Evolutionary conservation across 1,140 invertebrate genomes (phyloP).

Genomic region (Panonychus citri): DNA sequence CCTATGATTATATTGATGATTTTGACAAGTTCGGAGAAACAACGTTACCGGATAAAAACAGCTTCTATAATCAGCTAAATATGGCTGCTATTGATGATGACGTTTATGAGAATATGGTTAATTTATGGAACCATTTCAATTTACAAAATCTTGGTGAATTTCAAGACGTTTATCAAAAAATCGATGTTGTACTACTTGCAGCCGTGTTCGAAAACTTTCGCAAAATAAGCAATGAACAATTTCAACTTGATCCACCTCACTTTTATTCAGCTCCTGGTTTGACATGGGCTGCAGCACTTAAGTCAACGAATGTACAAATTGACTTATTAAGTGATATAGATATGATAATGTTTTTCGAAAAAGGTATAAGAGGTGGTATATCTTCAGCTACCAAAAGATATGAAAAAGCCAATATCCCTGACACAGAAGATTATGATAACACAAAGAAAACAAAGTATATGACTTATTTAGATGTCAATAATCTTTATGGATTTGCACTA

Average conservation of each 20-base stretch:
- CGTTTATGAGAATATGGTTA: background rate
- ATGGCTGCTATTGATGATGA: background rate
- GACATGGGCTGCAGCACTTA: background rate
- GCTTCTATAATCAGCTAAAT: background rate
- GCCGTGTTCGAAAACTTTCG: background rate
- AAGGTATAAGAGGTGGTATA: slow-evolving; percentile 2
- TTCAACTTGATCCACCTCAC: background rate
- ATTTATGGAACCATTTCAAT: background rate
- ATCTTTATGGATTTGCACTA: slow-evolving; percentile 14
- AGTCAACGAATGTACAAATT: background rate
- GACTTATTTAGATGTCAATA: slow-evolving; percentile 15
- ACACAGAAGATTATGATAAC: background rate
- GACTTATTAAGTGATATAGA: background rate
- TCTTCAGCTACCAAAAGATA: background rate
- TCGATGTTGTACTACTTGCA: background rate
- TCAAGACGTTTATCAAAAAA: background rate
- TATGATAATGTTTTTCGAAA: background rate
- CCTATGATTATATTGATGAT: background rate
- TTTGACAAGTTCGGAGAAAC: background rate
- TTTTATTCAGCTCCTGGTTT: background rate
- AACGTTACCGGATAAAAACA: background rate
- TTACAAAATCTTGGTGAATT: background rate
- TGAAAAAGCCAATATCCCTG: background rate
- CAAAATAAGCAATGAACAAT: background rate
- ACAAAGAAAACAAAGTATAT: slow-evolving; percentile 15